A percentile compares a stretch with the other conserved stretches of the same genome.
These are phyloP conservation scores for Micrastur ruficollis DNA, from an alignment of 2,797 vertebrate genomes.

Conservation along the genomic window DNA sequence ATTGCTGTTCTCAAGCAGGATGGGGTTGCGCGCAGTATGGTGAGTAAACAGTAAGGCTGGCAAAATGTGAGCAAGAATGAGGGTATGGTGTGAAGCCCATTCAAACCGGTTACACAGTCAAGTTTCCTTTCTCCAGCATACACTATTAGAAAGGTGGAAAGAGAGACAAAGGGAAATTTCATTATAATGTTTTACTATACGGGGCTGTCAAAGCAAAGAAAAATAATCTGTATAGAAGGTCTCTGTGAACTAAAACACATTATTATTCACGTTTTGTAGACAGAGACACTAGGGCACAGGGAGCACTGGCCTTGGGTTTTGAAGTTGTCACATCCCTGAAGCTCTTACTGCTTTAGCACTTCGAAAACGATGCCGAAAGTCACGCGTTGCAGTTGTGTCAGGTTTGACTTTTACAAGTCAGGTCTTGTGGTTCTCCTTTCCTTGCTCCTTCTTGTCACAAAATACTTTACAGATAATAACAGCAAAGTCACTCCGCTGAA, in stretches of 20 bases:
- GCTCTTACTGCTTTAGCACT: not conserved
- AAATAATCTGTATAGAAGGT: not conserved
- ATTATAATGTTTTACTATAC: not conserved
- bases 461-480: not conserved
- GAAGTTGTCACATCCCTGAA: not conserved
- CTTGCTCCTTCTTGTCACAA: not conserved
- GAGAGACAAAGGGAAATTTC: not conserved
- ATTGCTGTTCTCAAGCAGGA: not conserved
- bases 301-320: not conserved
- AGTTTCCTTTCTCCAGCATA: not conserved
- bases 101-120: not conserved
- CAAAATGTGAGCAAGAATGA: not conserved
- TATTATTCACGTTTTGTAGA: not conserved
- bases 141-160: not conserved
- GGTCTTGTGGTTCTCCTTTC: not conserved
- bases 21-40: not conserved
- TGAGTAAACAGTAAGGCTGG: not conserved
- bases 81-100: rapidly evolving
- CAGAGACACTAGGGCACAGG: not conserved
- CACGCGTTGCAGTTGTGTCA: not conserved
- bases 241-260: not conserved
- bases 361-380: not conserved
- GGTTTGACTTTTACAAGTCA: not conserved
- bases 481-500: not conserved
- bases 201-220: not conserved